Evolutionary conservation across 2,797 vertebrate genomes (phyloP), one percentile per base, ranked within the genome.

Genomic region (Carduelis carduelis): DNA sequence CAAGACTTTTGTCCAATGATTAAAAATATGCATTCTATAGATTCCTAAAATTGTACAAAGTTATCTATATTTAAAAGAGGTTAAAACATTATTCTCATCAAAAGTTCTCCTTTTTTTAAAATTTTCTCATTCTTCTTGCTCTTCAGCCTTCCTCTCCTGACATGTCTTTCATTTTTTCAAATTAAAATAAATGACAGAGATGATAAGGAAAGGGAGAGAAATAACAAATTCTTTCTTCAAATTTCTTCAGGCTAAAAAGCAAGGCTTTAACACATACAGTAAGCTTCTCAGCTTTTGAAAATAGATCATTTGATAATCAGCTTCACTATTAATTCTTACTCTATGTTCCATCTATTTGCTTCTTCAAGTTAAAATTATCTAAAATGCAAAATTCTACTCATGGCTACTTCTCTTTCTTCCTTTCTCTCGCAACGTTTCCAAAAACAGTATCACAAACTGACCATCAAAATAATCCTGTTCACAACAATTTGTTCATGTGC

Each of bases 101-200:
- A 60, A 60, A 57, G 4, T 8, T 57, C 1, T 63, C 1, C 8
- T 35, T 66, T 49, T 49, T 43, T 5, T 0, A 28, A 43, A 16
- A 19, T 8, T 30, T 59, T 78, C 18, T 70, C 13, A 21, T 69
- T 86, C 19, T 82, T 90, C 46, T 84, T 89, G 34, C 6, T 56
- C 32, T 90, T 55, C 13, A 57, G 2, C 6, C 10, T 80, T 27
- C 11, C 13, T 43, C 5, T 80, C 14, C 24, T 11, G 4, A 35
- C 17, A 13, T 30, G 4, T 32, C 20, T 81, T 81, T 26, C 7
- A 70, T 59, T 74, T 77, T 52, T 77, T 65, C 12, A 61, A 21
- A 80, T 41, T 64, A 70, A 52, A 83, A 28, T 49, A 55, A 68
- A 37, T 76, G n/a, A 41, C 10, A 47, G 14, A 41, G 18, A 75